Evolutionary conservation across 2,797 vertebrate genomes (phyloP).

Genomic region (Mallotus villosus): DNA sequence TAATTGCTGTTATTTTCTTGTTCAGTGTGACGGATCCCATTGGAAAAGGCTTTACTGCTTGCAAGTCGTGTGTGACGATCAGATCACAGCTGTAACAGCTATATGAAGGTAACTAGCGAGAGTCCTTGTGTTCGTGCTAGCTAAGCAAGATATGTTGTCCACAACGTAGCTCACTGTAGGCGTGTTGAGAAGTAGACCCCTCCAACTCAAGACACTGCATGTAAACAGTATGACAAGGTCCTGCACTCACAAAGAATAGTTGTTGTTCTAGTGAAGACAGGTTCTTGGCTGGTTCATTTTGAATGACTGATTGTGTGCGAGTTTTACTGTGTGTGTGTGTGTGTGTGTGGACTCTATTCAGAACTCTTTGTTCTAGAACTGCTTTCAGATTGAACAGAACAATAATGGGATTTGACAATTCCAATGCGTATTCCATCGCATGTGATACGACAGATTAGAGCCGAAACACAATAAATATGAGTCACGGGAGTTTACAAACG

Average conservation of each 20-base stretch:
- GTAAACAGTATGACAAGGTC: constrained; percentile 22
- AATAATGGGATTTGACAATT: constrained; percentile 60
- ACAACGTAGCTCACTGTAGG: not conserved
- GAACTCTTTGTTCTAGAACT: constrained; percentile 52
- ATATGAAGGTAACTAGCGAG: not conserved
- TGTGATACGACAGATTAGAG: constrained; percentile 44
- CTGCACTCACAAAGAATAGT: constrained; percentile 24
- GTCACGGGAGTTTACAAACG: constrained; percentile 42
- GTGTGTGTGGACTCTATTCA: constrained; percentile 54
- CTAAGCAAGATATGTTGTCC: not conserved
- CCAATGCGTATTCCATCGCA: constrained; percentile 55
- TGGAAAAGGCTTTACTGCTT: too few relatives aligned
- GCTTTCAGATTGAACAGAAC: constrained; percentile 58
- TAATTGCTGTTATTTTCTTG: too few relatives aligned
- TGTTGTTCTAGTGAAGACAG: constrained; percentile 19
- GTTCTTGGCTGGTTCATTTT: constrained; percentile 13
- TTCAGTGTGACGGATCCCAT: too few relatives aligned
- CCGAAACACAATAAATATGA: constrained; percentile 58
- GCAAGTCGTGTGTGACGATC: not conserved
- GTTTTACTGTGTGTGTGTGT: not conserved
- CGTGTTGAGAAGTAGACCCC: constrained; percentile 12
- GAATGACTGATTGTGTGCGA: constrained; percentile 2
- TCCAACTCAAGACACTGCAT: constrained; percentile 16
- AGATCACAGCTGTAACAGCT: not conserved
- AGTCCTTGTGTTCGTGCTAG: not conserved